phyloP scores from a whole-genome alignment of 2,888 invertebrate genomes.

The Phrixothrix hirtus region DNA sequence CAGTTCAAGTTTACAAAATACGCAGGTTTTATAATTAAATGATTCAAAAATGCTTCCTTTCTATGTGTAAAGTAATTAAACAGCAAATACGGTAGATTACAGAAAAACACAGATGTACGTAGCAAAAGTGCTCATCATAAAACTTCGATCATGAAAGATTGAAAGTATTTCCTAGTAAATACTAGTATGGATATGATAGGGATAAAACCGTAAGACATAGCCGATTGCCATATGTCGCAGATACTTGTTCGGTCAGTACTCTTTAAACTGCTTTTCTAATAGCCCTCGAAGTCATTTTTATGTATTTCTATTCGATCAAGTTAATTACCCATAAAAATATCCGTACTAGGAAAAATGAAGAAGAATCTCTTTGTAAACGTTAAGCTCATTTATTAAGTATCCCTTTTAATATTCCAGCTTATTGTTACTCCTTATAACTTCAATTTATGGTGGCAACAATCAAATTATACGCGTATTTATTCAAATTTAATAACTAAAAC shows the following conservation, averaged over 20 bases:
- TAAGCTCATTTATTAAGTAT: not conserved
- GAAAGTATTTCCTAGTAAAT: constrained; percentile 27
- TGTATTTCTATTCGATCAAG: constrained; percentile 23
- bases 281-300: constrained; percentile 19
- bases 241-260: constrained; percentile 29
- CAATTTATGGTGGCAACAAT: too few species aligned
- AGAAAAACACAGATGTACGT: too few species aligned
- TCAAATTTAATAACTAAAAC: not conserved
- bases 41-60: too few species aligned
- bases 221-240: constrained; percentile 32
- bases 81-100: too few species aligned
- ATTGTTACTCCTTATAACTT: too few species aligned
- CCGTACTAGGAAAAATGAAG: constrained; percentile 24
- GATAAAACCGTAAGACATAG: constrained; percentile 17
- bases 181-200: constrained; percentile 15
- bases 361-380: constrained; percentile 4
- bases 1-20: too few species aligned
- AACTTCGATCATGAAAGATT: constrained; percentile 16
- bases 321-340: constrained; percentile 31
- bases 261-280: constrained; percentile 31
- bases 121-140: not conserved
- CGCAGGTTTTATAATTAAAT: too few species aligned
- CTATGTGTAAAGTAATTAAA: too few species aligned
- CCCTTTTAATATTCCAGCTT: too few species aligned
- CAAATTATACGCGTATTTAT: not conserved